These are phyloP conservation scores for Embidobia sp. DNA, from an alignment of 2,888 invertebrate species.

Conservation along the genomic window DNA sequence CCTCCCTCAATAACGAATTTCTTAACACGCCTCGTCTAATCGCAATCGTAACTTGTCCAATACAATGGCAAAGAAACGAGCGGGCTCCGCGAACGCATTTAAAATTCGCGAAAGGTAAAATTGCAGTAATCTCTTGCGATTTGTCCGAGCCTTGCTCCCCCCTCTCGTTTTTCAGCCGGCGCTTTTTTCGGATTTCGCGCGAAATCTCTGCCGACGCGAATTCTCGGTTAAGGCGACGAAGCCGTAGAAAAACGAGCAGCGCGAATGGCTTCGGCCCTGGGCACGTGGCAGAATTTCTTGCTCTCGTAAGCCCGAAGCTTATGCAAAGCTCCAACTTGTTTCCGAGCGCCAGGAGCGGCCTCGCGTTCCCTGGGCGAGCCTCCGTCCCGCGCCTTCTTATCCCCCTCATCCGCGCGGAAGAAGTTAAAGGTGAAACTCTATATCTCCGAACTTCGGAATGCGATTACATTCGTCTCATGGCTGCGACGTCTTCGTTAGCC, in stretches of 20 bases:
- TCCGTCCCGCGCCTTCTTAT: conserved; percentile 22
- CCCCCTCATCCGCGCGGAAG: conserved; percentile 53
- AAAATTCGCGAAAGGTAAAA: not conserved
- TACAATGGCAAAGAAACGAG: too few species aligned
- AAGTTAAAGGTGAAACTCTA: conserved; percentile 63
- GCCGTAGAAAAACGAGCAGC: conserved; percentile 66
- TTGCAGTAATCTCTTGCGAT: not conserved
- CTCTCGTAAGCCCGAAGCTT: conserved; percentile 66
- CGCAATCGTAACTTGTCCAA: too few species aligned
- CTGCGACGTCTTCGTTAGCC: conserved; percentile 46
- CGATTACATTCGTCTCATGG: conserved; percentile 60
- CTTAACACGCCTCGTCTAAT: too few species aligned
- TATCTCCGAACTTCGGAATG: conserved; percentile 59
- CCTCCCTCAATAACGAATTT: too few species aligned
- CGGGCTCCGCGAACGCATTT: not conserved
- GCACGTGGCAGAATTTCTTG: conserved; percentile 68
- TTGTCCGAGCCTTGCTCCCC: not conserved
- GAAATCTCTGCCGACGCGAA: conserved; percentile 36
- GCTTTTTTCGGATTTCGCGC: conserved; percentile 32
- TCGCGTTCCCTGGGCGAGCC: not conserved
- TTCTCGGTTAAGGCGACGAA: conserved; percentile 66
- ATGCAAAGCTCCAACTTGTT: conserved; percentile 68
- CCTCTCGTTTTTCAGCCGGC: not conserved
- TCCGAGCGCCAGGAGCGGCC: conserved; percentile 33
- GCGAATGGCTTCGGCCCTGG: conserved; percentile 67